These are phyloP conservation scores for Sebastes flavidus DNA, from an alignment of 2,797 vertebrate species.

Conservation along the genomic window DNA sequence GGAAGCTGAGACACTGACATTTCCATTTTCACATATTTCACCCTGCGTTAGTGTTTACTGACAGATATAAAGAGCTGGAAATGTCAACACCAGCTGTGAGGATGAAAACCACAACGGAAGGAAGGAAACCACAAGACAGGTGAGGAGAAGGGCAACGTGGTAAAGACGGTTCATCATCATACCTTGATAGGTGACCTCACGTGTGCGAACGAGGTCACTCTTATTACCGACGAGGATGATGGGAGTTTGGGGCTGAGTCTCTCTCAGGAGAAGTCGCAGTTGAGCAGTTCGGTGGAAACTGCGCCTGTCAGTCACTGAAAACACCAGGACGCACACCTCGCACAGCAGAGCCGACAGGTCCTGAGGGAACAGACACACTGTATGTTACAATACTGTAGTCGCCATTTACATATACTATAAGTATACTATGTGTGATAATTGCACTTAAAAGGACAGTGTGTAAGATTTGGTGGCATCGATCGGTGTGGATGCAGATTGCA, in stretches of 20 bases:
- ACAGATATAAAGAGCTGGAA: constrained; percentile 27
- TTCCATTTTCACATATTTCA: constrained; percentile 49
- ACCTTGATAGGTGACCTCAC: constrained; percentile 88
- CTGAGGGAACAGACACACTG: constrained; percentile 49
- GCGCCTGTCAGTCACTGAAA: constrained; percentile 87
- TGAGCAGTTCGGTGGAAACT: constrained; percentile 89
- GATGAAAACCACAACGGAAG: background rate
- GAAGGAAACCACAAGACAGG: background rate
- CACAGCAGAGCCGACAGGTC: constrained; percentile 86
- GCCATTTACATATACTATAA: background rate
- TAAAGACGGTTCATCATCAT: background rate
- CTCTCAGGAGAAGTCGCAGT: constrained; percentile 85
- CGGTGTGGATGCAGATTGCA: too few relatives aligned
- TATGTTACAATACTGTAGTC: background rate
- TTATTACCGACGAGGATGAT: constrained; percentile 92
- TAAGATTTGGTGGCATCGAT: too few relatives aligned
- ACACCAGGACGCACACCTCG: constrained; percentile 88
- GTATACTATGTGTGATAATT: background rate
- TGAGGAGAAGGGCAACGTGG: background rate
- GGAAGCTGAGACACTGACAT: constrained; percentile 37
- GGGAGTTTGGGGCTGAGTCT: constrained; percentile 86
- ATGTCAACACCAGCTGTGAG: constrained; percentile 13
- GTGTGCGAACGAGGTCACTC: constrained; percentile 88
- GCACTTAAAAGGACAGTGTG: background rate
- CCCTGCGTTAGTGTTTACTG: constrained; percentile 47